Conservation (phyloP, 2,113 vertebrate genomes). For the Formicarius rufipectus region DNA sequence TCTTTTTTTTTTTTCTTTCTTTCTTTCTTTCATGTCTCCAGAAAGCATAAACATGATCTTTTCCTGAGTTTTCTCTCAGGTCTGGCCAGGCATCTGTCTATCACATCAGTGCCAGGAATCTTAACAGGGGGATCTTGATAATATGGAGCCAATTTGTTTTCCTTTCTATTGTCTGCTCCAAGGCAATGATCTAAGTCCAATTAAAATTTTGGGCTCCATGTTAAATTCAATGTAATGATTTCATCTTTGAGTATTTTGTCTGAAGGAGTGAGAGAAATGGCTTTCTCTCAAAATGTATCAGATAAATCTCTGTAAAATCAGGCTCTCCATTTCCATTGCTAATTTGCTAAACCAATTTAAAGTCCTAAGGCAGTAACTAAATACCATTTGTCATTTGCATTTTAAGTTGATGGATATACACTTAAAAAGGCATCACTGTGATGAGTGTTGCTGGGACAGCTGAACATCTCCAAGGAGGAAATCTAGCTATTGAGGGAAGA, state of each 20-base stretch:
- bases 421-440: neutral
- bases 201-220: neutral
- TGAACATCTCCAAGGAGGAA: neutral
- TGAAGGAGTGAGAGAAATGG: neutral
- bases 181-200: neutral
- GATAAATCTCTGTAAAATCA: neutral
- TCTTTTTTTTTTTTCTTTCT: accelerated
- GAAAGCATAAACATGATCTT: neutral
- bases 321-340: neutral
- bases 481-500: neutral
- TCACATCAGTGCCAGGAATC: neutral
- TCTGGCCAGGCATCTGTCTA: neutral
- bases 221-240: neutral
- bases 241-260: neutral
- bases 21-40: neutral
- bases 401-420: neutral
- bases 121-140: accelerated
- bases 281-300: neutral
- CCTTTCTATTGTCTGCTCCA: neutral
- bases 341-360: neutral
- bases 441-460: neutral
- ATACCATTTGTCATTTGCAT: neutral
- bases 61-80: neutral
- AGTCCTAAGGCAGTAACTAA: neutral
- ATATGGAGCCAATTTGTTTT: neutral